A percentile compares a stretch with the other conserved stretches of the same genome.
phyloP scores from a whole-genome alignment of 2,797 vertebrate species.

The Xenentodon cancila region DNA sequence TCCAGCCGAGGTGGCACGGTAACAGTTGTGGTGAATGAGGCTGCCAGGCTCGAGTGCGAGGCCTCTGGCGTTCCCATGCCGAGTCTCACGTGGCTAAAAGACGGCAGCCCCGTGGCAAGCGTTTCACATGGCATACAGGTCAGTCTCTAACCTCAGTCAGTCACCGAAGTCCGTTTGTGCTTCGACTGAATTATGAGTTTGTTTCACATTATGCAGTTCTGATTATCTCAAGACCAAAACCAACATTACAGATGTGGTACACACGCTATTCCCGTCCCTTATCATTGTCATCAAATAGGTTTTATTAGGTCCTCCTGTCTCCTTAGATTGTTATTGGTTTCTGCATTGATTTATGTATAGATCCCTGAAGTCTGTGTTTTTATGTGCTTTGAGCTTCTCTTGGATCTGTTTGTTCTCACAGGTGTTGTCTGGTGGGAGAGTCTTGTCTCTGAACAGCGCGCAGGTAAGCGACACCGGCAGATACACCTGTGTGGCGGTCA shows the following conservation, averaged over 20 bases:
- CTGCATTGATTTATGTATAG: too few species aligned
- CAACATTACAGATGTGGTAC: too few species aligned
- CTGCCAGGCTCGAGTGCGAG: slow-evolving; percentile 90
- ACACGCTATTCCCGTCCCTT: too few species aligned
- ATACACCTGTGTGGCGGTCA: slow-evolving; percentile 94
- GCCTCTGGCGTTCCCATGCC: slow-evolving; percentile 92
- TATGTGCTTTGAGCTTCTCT: background rate
- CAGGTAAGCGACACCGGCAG: slow-evolving; percentile 91
- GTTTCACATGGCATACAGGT: slow-evolving; percentile 91
- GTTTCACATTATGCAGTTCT: background rate
- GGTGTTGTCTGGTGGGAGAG: slow-evolving; percentile 90
- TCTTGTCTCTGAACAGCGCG: slow-evolving; percentile 86
- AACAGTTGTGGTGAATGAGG: slow-evolving; percentile 91
- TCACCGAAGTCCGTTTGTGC: background rate
- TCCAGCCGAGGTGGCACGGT: slow-evolving; percentile 84
- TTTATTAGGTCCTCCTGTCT: too few species aligned
- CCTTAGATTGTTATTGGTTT: too few species aligned
- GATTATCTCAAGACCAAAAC: background rate
- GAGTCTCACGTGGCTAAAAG: slow-evolving; percentile 96
- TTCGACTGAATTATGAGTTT: background rate
- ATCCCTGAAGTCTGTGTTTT: background rate
- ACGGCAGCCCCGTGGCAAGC: slow-evolving; percentile 93
- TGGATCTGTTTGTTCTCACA: slow-evolving; percentile 53
- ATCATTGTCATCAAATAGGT: too few species aligned
- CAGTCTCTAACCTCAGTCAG: background rate